These are phyloP conservation scores for Clarias magur DNA, from an alignment of 2,113 vertebrate species.

Conservation along the genomic window DNA sequence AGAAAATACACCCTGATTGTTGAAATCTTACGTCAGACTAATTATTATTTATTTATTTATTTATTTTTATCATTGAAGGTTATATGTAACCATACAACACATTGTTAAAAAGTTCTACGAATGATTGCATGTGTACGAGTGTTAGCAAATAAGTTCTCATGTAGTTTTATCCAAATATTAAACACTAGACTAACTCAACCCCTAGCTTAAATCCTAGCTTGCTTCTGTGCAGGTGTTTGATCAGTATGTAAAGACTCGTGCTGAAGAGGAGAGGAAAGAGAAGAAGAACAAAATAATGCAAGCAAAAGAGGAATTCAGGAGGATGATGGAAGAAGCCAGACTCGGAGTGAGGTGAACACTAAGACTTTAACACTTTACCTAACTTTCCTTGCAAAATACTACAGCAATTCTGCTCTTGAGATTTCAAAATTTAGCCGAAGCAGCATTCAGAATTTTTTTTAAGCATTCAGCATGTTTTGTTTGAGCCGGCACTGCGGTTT, in stretches of 20 bases:
- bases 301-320: conserved; percentile 97
- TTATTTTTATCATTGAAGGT: background rate
- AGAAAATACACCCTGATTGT: background rate
- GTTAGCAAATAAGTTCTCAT: background rate
- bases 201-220: background rate
- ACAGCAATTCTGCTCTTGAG: background rate
- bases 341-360: conserved; percentile 82
- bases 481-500: too few relatives aligned
- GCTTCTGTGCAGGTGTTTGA: conserved; percentile 86
- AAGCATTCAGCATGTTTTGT: too few relatives aligned
- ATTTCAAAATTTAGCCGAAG: background rate
- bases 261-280: conserved; percentile 98
- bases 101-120: background rate
- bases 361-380: background rate
- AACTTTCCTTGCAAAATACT: background rate
- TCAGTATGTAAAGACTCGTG: conserved; percentile 97
- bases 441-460: background rate
- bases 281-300: conserved; percentile 99
- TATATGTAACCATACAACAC: background rate
- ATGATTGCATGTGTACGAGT: background rate
- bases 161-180: background rate
- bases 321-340: conserved; percentile 97
- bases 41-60: too few relatives aligned
- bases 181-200: background rate
- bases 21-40: background rate